phyloP scores from a whole-genome alignment of 2,888 invertebrate genomes.

The Cynaeus angustus region DNA sequence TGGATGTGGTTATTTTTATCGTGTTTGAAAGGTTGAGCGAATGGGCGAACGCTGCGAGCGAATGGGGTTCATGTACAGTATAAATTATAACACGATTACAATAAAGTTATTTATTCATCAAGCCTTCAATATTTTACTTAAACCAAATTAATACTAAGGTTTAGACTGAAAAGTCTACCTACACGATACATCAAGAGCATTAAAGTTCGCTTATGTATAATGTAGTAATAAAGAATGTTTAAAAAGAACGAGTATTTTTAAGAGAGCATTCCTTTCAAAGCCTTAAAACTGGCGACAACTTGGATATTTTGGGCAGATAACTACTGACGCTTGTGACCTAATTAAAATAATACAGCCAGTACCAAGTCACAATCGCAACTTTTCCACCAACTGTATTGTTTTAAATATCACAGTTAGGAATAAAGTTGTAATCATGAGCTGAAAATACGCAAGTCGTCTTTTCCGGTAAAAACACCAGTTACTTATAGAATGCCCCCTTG shows the following conservation, averaged over 20 bases:
- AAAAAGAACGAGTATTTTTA: not conserved
- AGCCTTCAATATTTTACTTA: slow-evolving; percentile 6
- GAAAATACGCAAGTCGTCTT: too few species aligned
- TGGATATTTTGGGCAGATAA: too few species aligned
- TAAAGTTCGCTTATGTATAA: not conserved
- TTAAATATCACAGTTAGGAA: too few species aligned
- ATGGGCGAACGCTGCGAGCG: slow-evolving; percentile 25
- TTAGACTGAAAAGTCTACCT: not conserved
- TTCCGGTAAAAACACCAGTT: too few species aligned
- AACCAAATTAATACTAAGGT: slow-evolving; percentile 3
- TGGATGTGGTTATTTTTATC: slow-evolving; percentile 45
- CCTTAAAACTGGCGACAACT: not conserved
- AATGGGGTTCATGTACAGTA: slow-evolving; percentile 47
- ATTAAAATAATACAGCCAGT: too few species aligned
- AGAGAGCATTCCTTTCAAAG: not conserved
- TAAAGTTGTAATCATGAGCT: too few species aligned
- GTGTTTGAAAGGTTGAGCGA: slow-evolving; percentile 33
- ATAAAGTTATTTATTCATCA: slow-evolving; percentile 28
- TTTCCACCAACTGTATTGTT: too few species aligned
- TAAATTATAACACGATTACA: slow-evolving; percentile 42
- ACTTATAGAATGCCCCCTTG: too few species aligned
- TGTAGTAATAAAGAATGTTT: not conserved
- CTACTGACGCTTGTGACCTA: too few species aligned
- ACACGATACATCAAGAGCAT: slow-evolving; percentile 7
- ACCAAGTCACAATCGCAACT: too few species aligned